Evolutionary conservation across 2,888 invertebrate species (phyloP).

Genomic region (Eulithis prunata): DNA sequence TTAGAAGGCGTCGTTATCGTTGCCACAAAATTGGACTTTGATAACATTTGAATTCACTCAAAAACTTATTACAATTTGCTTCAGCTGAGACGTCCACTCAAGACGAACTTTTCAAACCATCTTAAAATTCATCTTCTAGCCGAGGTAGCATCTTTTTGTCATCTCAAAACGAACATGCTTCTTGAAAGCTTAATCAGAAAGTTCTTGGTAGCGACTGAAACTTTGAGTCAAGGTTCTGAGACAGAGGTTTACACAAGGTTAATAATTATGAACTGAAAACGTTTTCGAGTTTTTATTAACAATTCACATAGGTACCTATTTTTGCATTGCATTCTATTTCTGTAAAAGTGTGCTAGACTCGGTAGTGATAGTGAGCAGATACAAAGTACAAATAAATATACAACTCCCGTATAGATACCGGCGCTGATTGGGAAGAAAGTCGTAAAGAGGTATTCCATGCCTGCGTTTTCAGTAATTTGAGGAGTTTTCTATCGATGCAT

Average conservation of each 20-base stretch:
- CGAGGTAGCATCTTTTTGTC: constrained; percentile 10
- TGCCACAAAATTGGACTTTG: constrained; percentile 12
- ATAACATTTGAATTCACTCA: constrained; percentile 15
- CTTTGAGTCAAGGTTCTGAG: constrained; percentile 30
- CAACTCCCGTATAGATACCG: no score
- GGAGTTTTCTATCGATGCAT: no score
- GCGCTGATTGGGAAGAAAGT: no score
- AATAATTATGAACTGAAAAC: constrained; percentile 24
- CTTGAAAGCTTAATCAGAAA: constrained; percentile 40
- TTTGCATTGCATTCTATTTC: no score
- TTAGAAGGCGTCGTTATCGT: not conserved
- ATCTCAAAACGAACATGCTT: constrained; percentile 30
- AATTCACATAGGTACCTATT: no score
- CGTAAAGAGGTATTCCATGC: no score
- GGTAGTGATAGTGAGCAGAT: no score
- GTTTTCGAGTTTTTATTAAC: constrained; percentile 22
- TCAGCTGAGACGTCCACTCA: not conserved
- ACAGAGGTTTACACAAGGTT: constrained; percentile 9
- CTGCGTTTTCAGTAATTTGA: no score
- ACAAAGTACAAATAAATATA: no score
- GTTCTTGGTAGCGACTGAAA: constrained; percentile 31
- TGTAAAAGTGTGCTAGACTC: no score
- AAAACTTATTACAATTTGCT: constrained; percentile 20
- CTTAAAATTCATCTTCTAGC: constrained; percentile 20
- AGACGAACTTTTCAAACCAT: constrained; percentile 5